These are phyloP conservation scores for Pomatostomus ruficeps DNA, from an alignment of 2,113 vertebrate species.

Conservation along the genomic window DNA sequence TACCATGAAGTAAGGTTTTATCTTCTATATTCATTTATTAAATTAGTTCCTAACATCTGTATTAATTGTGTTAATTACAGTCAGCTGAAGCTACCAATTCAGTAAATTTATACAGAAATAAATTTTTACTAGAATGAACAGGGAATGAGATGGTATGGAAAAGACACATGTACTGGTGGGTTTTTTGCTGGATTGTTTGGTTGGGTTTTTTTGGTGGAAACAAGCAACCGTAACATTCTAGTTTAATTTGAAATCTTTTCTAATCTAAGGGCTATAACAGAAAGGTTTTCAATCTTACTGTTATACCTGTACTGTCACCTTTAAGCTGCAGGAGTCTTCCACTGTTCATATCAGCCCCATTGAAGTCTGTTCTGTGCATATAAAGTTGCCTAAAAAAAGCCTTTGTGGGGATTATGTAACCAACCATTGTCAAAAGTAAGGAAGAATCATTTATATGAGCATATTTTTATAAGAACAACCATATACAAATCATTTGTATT, in stretches of 20 bases:
- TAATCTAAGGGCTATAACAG: neutral
- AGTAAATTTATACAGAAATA: neutral
- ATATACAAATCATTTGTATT: neutral
- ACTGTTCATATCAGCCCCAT: rapidly evolving
- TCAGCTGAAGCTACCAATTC: neutral
- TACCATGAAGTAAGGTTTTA: neutral
- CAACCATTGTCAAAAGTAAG: neutral
- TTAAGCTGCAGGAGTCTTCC: neutral
- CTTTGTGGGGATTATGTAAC: neutral
- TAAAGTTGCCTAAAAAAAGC: neutral
- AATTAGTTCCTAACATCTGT: neutral
- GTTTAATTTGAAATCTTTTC: neutral
- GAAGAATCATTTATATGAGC: neutral
- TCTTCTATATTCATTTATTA: neutral
- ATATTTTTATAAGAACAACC: neutral
- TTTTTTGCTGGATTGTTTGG: neutral
- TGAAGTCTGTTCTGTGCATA: neutral
- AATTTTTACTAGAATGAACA: neutral
- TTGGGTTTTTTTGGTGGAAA: neutral
- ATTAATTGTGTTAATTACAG: neutral
- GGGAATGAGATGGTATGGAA: neutral
- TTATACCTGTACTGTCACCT: neutral
- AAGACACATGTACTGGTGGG: neutral
- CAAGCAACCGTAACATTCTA: neutral
- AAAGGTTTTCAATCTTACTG: neutral